Conservation (phyloP, 1,140 invertebrate species). For the Plodia interpunctella region DNA sequence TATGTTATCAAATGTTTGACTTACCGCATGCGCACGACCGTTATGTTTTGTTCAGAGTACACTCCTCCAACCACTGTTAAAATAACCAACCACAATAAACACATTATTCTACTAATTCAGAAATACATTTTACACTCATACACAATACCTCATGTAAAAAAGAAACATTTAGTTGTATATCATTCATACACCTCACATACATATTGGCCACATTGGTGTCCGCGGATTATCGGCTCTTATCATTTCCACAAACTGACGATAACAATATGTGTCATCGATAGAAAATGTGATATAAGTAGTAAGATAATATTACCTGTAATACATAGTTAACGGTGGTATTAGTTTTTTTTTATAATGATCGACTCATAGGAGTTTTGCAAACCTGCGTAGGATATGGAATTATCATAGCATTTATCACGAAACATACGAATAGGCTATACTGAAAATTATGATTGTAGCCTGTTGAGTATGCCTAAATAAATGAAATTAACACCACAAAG, state of each 20-base stretch:
- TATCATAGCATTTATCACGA: too few species aligned
- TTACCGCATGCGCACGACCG: constrained; percentile 34
- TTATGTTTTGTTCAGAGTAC: constrained; percentile 21
- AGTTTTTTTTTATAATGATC: neutral
- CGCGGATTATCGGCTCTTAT: neutral
- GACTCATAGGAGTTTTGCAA: too few species aligned
- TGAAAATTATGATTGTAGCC: too few species aligned
- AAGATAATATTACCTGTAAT: neutral
- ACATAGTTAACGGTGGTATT: too few species aligned
- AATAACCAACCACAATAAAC: constrained; percentile 3
- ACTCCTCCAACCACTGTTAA: constrained; percentile 10
- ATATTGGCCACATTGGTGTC: too few species aligned
- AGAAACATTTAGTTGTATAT: neutral
- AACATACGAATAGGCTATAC: too few species aligned
- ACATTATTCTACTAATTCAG: neutral
- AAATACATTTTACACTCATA: neutral
- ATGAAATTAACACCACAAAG: too few species aligned
- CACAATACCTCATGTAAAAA: too few species aligned
- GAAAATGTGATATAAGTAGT: neutral
- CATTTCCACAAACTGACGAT: neutral
- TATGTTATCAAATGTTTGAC: constrained; percentile 10
- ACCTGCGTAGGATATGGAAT: too few species aligned
- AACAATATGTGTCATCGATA: constrained; percentile 5
- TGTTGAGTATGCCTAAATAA: too few species aligned
- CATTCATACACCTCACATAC: neutral